Conservation (phyloP, 2,113 vertebrate genomes). For the Hippocampus abdominalis region DNA sequence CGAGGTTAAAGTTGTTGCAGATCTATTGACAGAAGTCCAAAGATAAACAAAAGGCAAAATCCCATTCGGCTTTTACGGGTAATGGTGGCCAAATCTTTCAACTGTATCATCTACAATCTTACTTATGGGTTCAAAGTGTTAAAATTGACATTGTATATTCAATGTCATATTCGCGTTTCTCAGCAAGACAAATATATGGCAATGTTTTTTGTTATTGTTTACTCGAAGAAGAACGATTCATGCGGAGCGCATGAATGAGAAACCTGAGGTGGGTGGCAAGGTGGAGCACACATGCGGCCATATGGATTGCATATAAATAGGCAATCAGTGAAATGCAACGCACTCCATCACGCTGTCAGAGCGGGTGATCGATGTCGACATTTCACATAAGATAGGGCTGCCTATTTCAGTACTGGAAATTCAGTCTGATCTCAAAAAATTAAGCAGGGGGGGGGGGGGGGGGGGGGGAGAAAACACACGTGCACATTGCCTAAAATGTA, state of each 20-base stretch:
- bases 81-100: background rate
- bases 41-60: constrained; percentile 18
- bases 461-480: no score
- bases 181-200: constrained; percentile 17
- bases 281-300: constrained; percentile 15
- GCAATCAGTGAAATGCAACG: constrained; percentile 18
- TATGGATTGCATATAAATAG: constrained; percentile 25
- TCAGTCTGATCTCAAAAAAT: background rate
- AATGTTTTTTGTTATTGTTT: constrained; percentile 47
- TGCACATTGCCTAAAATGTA: background rate
- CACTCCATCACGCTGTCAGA: constrained; percentile 34
- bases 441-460: no score
- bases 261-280: constrained; percentile 34
- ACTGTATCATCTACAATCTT: background rate
- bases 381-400: constrained; percentile 7
- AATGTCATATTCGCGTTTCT: constrained; percentile 29
- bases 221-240: constrained; percentile 41
- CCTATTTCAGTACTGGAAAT: constrained; percentile 14
- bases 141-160: constrained; percentile 7
- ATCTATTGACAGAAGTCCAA: constrained; percentile 27
- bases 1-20: constrained; percentile 7
- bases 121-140: background rate
- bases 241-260: no score
- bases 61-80: background rate
- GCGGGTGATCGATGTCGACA: constrained; percentile 16